Evolutionary conservation across 2,113 vertebrate genomes (phyloP).

Genomic region (Osmerus eperlanus): DNA sequence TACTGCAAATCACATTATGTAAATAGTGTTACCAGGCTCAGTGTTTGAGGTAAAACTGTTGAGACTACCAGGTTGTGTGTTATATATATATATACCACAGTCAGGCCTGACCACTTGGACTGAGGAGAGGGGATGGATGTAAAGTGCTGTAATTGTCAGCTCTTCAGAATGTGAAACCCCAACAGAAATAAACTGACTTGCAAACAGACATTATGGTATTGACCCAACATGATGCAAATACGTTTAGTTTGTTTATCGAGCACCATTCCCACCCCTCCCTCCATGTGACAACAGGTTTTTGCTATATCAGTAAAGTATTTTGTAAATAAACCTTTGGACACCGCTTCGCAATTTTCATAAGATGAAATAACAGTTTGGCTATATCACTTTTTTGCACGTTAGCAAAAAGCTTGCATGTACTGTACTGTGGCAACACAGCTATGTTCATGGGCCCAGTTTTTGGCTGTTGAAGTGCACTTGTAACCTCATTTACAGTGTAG

Average conservation of each 20-base stretch:
- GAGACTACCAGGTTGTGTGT: conserved; percentile 69
- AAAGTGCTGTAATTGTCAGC: conserved; percentile 33
- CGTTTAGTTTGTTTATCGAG: conserved; percentile 1
- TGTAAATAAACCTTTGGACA: conserved; percentile 60
- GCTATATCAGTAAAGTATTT: conserved; percentile 51
- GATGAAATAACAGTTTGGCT: conserved; percentile 27
- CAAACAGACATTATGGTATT: background rate
- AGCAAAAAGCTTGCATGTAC: conserved; percentile 63
- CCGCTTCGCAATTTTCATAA: conserved; percentile 49
- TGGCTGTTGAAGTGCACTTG: conserved; percentile 57
- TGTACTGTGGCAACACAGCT: conserved; percentile 40
- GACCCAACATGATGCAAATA: conserved; percentile 18
- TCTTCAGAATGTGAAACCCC: conserved; percentile 43
- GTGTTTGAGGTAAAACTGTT: conserved; percentile 16
- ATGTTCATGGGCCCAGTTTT: conserved; percentile 34
- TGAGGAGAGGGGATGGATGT: conserved; percentile 32
- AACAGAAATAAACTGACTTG: conserved; percentile 9
- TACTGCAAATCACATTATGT: conserved; percentile 32
- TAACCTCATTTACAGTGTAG: conserved; percentile 40
- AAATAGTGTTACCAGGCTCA: conserved; percentile 30
- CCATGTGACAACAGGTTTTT: conserved; percentile 41
- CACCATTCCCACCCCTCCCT: background rate
- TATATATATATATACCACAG: conserved; percentile 51
- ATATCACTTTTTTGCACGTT: conserved; percentile 56
- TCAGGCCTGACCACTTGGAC: conserved; percentile 51